Evolutionary conservation across 2,113 vertebrate genomes (phyloP), one percentile per base, ranked within the genome.

Genomic region (Athene noctua): DNA sequence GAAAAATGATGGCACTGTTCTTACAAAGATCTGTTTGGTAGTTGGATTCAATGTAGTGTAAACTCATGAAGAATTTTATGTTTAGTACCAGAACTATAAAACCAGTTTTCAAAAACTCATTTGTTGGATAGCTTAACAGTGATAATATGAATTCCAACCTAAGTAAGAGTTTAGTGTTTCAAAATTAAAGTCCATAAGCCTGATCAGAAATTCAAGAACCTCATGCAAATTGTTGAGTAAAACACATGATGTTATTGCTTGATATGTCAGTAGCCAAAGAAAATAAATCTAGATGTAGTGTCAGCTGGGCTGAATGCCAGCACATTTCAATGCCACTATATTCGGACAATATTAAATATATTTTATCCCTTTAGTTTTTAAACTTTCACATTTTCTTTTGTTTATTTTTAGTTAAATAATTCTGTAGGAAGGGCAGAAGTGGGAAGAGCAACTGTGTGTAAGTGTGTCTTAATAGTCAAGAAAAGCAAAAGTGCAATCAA

Each of bases 401-500:
- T 92, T 96, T 92, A 74, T 68, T 95, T 97, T 97, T 70, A 94
- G 61, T 97, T 98, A 98, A 98, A 98, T 98, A 98, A 80, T 95
- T 97, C 93, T 91, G 94, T 81, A 90, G 54, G 34, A 91, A 95
- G 93, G 90, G 90, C 84, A 75, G 90, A 92, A 92, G 27, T 52
- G 62, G 85, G 90, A 96, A 80, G 88, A 84, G 52, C 46, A 92
- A 94, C 54, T 73, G 34, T 4, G 6, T 86, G 51, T 91, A 59
- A 42, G 83, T 91, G 91, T 95, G 62, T 82, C 79, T 86, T 88
- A 97, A 97, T 90, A 96, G 83, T 89, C 88, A 96, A 84, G 88
- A 98, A 95, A 96, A 97, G 92, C 94, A 96, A 97, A 98, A 98
- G 98, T 98, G 98, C 97, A 96, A 96, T 97, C 91, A 96, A 96